These are phyloP conservation scores for Chelon auratus DNA, from an alignment of 2,797 vertebrate genomes.

Conservation along the genomic window DNA sequence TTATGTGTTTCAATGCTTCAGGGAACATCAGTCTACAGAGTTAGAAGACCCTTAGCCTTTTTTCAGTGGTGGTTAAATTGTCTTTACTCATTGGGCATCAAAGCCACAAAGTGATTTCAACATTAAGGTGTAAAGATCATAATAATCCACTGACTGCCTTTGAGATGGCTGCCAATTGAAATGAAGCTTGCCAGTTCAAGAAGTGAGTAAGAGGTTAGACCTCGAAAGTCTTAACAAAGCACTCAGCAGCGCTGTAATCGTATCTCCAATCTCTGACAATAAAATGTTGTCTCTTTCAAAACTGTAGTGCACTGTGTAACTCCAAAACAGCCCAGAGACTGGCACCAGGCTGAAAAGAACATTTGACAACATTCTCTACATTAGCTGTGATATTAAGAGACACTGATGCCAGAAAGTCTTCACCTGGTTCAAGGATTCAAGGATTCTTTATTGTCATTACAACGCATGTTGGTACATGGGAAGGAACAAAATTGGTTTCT, in stretches of 20 bases:
- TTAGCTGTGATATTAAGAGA: too few relatives aligned
- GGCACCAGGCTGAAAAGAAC: too few relatives aligned
- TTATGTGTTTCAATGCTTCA: slow-evolving; percentile 16
- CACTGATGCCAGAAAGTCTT: too few relatives aligned
- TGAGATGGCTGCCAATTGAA: background rate
- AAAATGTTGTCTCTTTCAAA: background rate
- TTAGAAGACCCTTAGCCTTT: background rate
- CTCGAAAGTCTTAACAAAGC: background rate
- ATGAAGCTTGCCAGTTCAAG: background rate
- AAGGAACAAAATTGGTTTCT: too few relatives aligned
- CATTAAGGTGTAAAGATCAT: slow-evolving; percentile 16
- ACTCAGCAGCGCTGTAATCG: background rate
- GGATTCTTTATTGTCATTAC: too few relatives aligned
- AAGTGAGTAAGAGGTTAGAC: background rate
- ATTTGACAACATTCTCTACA: too few relatives aligned
- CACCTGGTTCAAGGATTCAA: too few relatives aligned
- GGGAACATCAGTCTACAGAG: slow-evolving; percentile 7
- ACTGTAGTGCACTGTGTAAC: background rate
- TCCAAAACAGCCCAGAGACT: too few relatives aligned
- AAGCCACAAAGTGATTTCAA: background rate
- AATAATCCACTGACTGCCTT: background rate
- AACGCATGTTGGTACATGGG: too few relatives aligned
- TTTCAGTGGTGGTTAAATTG: slow-evolving; percentile 2
- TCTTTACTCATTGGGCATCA: background rate
- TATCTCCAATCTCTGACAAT: background rate